Conservation (phyloP, 2,888 invertebrate genomes). For the Torymus tubicola region DNA sequence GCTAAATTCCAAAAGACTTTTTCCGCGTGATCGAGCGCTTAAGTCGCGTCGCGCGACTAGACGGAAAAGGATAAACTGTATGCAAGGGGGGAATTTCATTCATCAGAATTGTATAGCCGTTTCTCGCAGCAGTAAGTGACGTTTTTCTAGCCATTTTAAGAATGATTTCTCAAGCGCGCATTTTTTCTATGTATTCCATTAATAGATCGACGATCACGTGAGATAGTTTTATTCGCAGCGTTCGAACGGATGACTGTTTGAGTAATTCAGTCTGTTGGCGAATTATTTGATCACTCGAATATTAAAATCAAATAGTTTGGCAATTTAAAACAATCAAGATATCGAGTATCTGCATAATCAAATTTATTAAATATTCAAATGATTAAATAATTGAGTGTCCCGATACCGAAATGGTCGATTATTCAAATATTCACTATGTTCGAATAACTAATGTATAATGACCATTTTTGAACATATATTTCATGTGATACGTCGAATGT, state of each 20-base stretch:
- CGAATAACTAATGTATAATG: constrained; percentile 8
- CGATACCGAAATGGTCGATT: no score
- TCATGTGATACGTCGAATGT: constrained; percentile 4
- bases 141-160: neutral
- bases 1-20: constrained; percentile 15
- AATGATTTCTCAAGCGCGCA: neutral
- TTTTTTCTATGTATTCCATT: constrained; percentile 1
- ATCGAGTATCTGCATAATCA: no score
- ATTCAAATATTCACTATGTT: constrained; percentile 1
- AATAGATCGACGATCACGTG: no score
- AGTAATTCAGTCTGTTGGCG: no score
- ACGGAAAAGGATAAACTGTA: constrained; percentile 4
- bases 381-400: no score
- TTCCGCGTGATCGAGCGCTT: neutral
- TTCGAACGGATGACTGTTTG: no score
- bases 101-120: constrained; percentile 31
- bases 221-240: no score
- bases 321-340: no score
- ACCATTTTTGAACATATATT: constrained; percentile 1
- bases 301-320: no score
- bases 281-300: no score
- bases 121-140: neutral
- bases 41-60: neutral
- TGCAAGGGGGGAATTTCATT: constrained; percentile 30
- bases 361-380: no score